Evolutionary conservation across 2,888 invertebrate species (phyloP).

Genomic region (Stenodema calcarata): DNA sequence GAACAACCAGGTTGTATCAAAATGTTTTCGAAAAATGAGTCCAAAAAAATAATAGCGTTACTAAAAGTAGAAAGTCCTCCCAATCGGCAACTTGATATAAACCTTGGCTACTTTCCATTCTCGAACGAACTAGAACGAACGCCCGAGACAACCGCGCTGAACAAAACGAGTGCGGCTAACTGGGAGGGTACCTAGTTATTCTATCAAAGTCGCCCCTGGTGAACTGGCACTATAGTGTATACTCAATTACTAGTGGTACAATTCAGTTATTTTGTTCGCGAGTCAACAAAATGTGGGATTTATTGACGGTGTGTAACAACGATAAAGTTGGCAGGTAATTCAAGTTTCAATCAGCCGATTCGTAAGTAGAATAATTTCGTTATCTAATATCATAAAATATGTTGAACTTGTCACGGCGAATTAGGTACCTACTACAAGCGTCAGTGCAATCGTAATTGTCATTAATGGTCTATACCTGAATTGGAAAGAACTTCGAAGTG

Average conservation of each 20-base stretch:
- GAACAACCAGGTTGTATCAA: too few species aligned
- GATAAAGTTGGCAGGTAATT: constrained; percentile 42
- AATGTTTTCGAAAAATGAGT: too few species aligned
- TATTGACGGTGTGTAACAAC: constrained; percentile 18
- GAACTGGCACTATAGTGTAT: not conserved
- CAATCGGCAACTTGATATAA: not conserved
- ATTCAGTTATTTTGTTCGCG: not conserved
- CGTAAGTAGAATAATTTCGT: too few species aligned
- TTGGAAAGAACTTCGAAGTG: too few species aligned
- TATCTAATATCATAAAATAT: too few species aligned
- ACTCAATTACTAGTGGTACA: not conserved
- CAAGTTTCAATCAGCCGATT: too few species aligned
- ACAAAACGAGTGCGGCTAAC: not conserved
- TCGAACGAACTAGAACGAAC: constrained; percentile 8
- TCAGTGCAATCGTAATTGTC: not conserved
- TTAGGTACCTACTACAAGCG: not conserved
- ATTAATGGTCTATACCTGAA: not conserved
- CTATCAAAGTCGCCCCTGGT: not conserved
- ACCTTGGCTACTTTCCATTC: constrained; percentile 13
- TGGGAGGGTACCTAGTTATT: not conserved
- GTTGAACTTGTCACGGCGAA: not conserved
- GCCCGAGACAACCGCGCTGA: not conserved
- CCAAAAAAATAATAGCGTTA: too few species aligned
- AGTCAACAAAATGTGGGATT: not conserved
- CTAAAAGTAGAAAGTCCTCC: too few species aligned